Evolutionary conservation across 2,888 invertebrate genomes (phyloP).

Genomic region (Drosophila atroscutellata): DNA sequence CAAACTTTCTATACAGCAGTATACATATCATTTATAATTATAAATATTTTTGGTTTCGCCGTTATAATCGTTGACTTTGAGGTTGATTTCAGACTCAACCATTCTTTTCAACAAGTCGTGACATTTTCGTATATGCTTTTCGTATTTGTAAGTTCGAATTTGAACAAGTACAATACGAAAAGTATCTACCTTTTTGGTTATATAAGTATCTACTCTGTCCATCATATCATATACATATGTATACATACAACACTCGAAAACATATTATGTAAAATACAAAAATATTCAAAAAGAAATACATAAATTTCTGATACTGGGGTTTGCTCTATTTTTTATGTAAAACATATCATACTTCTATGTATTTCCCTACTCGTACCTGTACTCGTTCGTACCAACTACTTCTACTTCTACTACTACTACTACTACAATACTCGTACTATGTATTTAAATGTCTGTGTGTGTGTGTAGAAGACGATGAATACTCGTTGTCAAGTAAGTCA

Average conservation of each 20-base stretch:
- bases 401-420: conserved; percentile 34
- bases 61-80: not conserved
- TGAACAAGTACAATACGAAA: not conserved
- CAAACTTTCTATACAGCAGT: conserved; percentile 30
- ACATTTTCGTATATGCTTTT: conserved; percentile 10
- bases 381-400: conserved; percentile 48
- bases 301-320: conserved; percentile 43
- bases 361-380: conserved; percentile 51
- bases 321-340: conserved; percentile 55
- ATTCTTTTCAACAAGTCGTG: not conserved
- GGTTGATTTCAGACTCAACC: not conserved
- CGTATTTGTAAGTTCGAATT: not conserved
- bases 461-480: conserved; percentile 87
- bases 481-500: conserved; percentile 88
- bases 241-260: conserved; percentile 17
- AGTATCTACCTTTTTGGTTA: not conserved
- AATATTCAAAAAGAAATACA: conserved; percentile 23
- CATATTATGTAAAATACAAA: conserved; percentile 14
- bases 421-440: conserved; percentile 70
- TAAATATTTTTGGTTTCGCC: not conserved
- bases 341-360: conserved; percentile 57
- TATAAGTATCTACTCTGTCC: not conserved
- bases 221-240: conserved; percentile 7
- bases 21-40: conserved; percentile 10
- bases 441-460: conserved; percentile 76